Evolutionary conservation across 1,140 invertebrate genomes (phyloP), one percentile per base, ranked within the genome.

Genomic region (Aradophagus sp.): DNA sequence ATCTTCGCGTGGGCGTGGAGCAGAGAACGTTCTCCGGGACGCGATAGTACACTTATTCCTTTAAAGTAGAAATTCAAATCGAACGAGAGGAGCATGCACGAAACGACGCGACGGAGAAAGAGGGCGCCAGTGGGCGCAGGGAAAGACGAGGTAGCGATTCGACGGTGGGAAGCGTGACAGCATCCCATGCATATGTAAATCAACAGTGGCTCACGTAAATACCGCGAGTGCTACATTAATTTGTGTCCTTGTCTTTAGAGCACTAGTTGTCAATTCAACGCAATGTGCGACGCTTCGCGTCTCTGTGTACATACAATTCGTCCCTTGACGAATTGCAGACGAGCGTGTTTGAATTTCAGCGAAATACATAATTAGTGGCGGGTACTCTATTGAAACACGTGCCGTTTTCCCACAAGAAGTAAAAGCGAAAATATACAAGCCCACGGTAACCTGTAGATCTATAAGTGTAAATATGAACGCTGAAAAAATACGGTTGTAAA

Each of bases 171-270:
- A 55, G 52, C 12, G 31, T 44, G 45, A 16, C 63, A 55, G 63
- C 63, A 55, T 73, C 70, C 63, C 47, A 73, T 73, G 70, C 70
- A 73, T 73, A 73, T 73, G 63, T 53, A 73, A 73, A 73, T 68
- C 59, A 73, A 53, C 70, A 73, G 63, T 73, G 61, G 59, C 61
- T 72, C 68, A 66, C 68, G 68, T 72, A 72, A 72, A 72, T 72
- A 72, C 68, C 61, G 68, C 68, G 48, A 73, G 63, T 73, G 56
- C 63, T 55, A 52, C 70, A 63, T 68, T 73, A 73, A 73, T 68
- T 73, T 68, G 70, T 73, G 63, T 73, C 63, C 63, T 73, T 73
- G 70, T 73, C 63, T 68, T 73, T 63, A 34, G 63, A 68, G 56
- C 53, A 47, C 70, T 73, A 73, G 63, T 73, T 68, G 63, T 73